These are phyloP conservation scores for Zoanthus sansibaricus DNA, from an alignment of 92 coral and sea anemone genomes.

Conservation along the genomic window DNA sequence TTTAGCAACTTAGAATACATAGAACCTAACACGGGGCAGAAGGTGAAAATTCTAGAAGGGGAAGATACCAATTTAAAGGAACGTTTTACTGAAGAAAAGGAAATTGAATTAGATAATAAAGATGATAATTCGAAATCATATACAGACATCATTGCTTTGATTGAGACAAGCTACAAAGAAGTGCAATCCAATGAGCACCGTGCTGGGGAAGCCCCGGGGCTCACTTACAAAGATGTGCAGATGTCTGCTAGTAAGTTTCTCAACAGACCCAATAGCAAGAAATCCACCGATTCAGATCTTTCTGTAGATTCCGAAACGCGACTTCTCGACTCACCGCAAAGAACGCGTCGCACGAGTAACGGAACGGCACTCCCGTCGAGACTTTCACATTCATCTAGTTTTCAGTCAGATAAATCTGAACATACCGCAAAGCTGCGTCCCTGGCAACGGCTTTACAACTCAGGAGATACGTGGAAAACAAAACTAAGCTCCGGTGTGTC, in stretches of 20 bases:
- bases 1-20: neutral
- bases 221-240: conserved; percentile 40
- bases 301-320: conserved; percentile 42
- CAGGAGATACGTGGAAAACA: conserved; percentile 23
- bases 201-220: conserved; percentile 4
- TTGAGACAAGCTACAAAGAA: conserved; percentile 39
- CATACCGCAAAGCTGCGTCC: conserved; percentile 28
- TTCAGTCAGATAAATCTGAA: conserved; percentile 9
- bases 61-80: neutral
- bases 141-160: conserved; percentile 42
- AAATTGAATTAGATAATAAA: conserved; percentile 10
- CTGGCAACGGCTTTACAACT: conserved; percentile 37
- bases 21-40: conserved; percentile 2
- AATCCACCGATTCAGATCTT: conserved; percentile 40
- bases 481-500: conserved; percentile 31
- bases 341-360: conserved; percentile 37
- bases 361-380: conserved; percentile 24
- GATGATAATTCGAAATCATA: conserved; percentile 13
- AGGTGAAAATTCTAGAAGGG: neutral
- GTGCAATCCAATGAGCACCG: neutral
- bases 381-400: conserved; percentile 18
- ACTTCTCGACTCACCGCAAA: conserved; percentile 39
- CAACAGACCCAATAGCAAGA: conserved; percentile 19
- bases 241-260: conserved; percentile 6
- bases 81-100: neutral